Base-by-base conservation (phyloP, 2,888 invertebrate species). In the Diarsia rubi region DNA sequence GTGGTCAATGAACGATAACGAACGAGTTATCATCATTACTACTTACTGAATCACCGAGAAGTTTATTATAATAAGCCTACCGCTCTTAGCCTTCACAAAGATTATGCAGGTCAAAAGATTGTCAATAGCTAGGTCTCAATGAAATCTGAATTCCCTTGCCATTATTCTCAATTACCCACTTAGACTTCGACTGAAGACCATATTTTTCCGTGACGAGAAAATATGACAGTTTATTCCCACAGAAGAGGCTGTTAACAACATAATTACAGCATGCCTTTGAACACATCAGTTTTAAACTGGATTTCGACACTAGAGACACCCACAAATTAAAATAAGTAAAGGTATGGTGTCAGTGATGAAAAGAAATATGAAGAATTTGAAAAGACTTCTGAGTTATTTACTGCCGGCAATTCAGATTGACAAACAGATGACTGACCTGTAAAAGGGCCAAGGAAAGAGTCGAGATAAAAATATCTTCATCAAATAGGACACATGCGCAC, bases 1-100 rank as follows among this genome's bases (percentile, higher is more conserved):
- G 66, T 88, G 90, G 90, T 90, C 89, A 91, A 88, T 84, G 88
- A 77, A 86, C 90, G 91, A 91, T 91, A 91, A 88, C 75, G 67
- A 59, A 76, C 81, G 57, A 83, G 88, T 88, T 91, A 90, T 91
- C 91, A 85, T 71, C 72, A 47, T 73, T 71, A 84, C 79, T 78
- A 85, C 78, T 84, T 85, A 87, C 84, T 79, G 62, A 78, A 78
- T 72, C 52, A 73, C 72, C 37, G 62, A 85, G 81, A 77, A 75
- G 66, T 75, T 78, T 69, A 79, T 77, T 52, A 54, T 19, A 71
- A 65, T 31, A 69, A 68, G 57, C 71, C 63, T 69, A 59, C 63
- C 71, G 74, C 64, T 62, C 66, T 73, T 52, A 74, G 49, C 62
- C 47, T 75, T 79, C 64, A 70, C 31, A 57, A 66, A 73, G 65